These are phyloP conservation scores for Plutella xylostella DNA, from an alignment of 2,888 invertebrate genomes.

Conservation along the genomic window DNA sequence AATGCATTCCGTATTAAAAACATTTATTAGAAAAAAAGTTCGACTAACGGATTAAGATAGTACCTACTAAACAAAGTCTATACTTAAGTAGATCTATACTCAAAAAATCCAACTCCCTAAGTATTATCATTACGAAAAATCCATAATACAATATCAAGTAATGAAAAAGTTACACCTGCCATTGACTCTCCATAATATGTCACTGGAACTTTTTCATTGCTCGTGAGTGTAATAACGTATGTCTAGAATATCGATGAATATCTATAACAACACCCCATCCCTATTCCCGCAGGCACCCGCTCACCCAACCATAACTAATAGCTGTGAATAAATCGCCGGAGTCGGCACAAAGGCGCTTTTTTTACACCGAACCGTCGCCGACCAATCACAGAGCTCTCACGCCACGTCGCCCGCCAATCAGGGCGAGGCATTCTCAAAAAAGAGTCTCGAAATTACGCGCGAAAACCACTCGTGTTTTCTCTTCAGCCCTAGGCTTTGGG, in stretches of 20 bases:
- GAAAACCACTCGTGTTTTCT: slow-evolving; percentile 43
- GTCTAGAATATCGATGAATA: not conserved
- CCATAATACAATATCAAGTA: too few relatives aligned
- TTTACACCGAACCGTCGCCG: slow-evolving; percentile 28
- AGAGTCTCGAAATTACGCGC: slow-evolving; percentile 57
- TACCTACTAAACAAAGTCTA: too few relatives aligned
- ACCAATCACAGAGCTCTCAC: slow-evolving; percentile 43
- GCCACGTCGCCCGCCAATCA: slow-evolving; percentile 46
- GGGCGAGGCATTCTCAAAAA: slow-evolving; percentile 34
- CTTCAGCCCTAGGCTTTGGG: slow-evolving; percentile 44
- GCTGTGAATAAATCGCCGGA: slow-evolving; percentile 58
- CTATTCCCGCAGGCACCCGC: slow-evolving; percentile 31
- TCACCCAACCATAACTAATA: slow-evolving; percentile 64
- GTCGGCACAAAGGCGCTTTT: slow-evolving; percentile 56
- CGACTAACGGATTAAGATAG: too few relatives aligned
- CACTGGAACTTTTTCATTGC: too few relatives aligned
- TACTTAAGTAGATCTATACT: too few relatives aligned
- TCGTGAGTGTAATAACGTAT: too few relatives aligned
- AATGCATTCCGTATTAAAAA: too few relatives aligned
- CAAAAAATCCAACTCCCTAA: too few relatives aligned
- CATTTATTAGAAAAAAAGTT: too few relatives aligned
- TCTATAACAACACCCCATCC: slow-evolving; percentile 24
- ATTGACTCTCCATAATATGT: too few relatives aligned
- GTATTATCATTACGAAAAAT: too few relatives aligned
- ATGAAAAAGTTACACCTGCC: too few relatives aligned